phyloP scores from a whole-genome alignment of 1,140 invertebrate genomes.

The Megalopta genalis region DNA sequence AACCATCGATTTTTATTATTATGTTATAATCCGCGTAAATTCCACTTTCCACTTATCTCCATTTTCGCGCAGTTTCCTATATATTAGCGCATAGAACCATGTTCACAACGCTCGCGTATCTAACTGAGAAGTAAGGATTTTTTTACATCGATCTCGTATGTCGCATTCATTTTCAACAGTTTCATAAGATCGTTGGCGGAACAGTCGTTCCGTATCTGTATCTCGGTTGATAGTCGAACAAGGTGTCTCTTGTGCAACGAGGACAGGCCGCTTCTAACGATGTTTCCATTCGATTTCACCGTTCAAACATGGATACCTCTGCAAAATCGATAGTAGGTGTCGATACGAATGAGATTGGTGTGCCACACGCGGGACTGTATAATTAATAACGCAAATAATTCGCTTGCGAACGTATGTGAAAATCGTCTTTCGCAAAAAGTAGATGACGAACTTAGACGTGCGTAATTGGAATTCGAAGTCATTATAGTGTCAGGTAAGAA shows the following conservation, averaged over 20 bases:
- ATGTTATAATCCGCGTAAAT: no score
- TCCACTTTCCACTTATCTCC: no score
- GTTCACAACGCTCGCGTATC: neutral
- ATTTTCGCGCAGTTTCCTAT: neutral
- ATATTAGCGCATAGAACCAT: neutral
- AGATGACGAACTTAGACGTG: neutral
- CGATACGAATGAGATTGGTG: conserved; percentile 5
- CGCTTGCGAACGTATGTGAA: neutral
- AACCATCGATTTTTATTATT: no score
- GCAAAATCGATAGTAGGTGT: conserved; percentile 7
- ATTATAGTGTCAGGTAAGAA: no score
- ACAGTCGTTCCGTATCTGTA: conserved; percentile 1
- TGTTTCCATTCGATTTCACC: conserved; percentile 5
- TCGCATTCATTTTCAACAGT: neutral
- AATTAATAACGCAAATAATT: conserved; percentile 17
- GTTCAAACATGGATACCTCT: conserved; percentile 25
- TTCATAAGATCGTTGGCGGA: neutral
- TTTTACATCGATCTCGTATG: neutral
- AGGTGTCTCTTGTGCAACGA: conserved; percentile 23
- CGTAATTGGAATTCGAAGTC: neutral
- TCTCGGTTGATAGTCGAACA: conserved; percentile 14
- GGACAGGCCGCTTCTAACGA: conserved; percentile 5
- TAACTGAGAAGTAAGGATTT: conserved; percentile 8
- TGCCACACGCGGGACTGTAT: neutral
- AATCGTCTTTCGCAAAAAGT: neutral